These are phyloP conservation scores for Cydia splendana DNA, from an alignment of 1,140 invertebrate species.

Conservation along the genomic window DNA sequence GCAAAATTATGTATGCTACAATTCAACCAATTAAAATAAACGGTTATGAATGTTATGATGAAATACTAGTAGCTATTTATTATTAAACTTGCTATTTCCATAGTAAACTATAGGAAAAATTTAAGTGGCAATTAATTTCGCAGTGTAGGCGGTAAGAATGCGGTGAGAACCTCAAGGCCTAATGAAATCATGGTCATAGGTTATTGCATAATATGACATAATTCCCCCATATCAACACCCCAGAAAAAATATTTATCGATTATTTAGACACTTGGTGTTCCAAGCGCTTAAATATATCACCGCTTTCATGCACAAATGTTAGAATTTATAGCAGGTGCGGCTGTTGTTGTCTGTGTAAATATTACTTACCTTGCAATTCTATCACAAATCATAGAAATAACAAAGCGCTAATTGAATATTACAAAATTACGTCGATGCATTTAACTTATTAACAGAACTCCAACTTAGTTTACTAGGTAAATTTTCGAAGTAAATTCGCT, in stretches of 20 bases:
- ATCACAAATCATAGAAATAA: background rate
- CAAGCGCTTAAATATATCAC: background rate
- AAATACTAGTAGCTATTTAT: too few species aligned
- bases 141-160: background rate
- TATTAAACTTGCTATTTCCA: too few species aligned
- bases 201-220: slow-evolving; percentile 9
- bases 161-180: background rate
- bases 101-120: too few species aligned
- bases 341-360: background rate
- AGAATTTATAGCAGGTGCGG: background rate
- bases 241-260: background rate
- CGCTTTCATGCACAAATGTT: background rate
- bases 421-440: background rate
- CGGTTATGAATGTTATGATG: too few species aligned
- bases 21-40: too few species aligned
- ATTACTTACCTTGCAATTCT: background rate
- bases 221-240: background rate
- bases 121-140: too few species aligned
- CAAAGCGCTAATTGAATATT: background rate
- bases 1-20: too few species aligned
- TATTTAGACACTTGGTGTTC: background rate
- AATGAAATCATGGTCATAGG: slow-evolving; percentile 2
- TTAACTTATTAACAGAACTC: background rate
- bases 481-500: background rate
- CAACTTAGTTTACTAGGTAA: background rate